phyloP scores from a whole-genome alignment of 2,888 invertebrate species.

The Dryobota labecula region DNA sequence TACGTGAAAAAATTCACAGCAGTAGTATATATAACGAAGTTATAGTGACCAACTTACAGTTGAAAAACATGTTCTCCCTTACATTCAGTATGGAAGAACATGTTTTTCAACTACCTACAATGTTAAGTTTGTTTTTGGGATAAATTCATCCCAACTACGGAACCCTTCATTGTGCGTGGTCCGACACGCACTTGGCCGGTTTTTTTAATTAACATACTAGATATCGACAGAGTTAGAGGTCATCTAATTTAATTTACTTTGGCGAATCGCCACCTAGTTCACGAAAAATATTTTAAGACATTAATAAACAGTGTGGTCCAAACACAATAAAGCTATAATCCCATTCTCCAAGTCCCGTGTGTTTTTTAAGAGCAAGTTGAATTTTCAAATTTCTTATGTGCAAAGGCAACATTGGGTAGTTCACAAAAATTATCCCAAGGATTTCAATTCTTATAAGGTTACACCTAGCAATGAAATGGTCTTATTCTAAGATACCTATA shows the following conservation, averaged over 20 bases:
- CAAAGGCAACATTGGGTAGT: constrained; percentile 26
- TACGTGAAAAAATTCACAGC: too few relatives aligned
- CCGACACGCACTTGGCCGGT: too few relatives aligned
- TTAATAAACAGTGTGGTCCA: background rate
- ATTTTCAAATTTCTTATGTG: constrained; percentile 10
- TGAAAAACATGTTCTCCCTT: too few relatives aligned
- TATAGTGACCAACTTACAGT: too few relatives aligned
- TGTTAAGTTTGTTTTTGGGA: too few relatives aligned
- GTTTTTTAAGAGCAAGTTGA: background rate
- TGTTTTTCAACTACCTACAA: too few relatives aligned
- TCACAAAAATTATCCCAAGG: background rate
- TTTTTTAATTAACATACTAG: too few relatives aligned
- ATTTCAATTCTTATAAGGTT: constrained; percentile 28
- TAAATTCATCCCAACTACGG: too few relatives aligned
- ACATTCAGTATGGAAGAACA: too few relatives aligned
- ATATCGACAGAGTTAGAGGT: background rate
- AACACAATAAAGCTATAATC: constrained; percentile 18
- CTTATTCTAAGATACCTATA: constrained; percentile 16
- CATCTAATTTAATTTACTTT: constrained; percentile 3
- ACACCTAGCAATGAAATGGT: constrained; percentile 26
- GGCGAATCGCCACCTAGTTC: background rate
- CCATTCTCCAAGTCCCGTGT: background rate
- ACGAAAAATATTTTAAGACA: background rate
- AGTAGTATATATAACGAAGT: too few relatives aligned
- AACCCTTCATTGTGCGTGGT: too few relatives aligned